Evolutionary conservation across 2,113 vertebrate genomes (phyloP).

Genomic region (Alligator mississippiensis): DNA sequence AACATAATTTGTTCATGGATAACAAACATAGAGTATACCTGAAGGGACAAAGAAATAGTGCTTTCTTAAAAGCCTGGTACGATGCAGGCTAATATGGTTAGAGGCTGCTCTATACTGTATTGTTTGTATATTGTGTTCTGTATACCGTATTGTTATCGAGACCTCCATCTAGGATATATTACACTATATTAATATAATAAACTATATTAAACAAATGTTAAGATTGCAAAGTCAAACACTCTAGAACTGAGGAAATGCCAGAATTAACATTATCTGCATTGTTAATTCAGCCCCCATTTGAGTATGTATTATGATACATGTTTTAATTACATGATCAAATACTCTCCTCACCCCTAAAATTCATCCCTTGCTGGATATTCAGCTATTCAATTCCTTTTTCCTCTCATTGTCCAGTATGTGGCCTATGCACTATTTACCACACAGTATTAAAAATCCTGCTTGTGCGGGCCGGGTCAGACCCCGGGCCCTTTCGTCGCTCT

Average conservation of each 20-base stretch:
- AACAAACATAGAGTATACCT: too few species aligned
- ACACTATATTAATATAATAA: not conserved
- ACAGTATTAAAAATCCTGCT: not conserved
- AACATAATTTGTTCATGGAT: not conserved
- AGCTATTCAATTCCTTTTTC: not conserved
- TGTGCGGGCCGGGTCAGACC: too few species aligned
- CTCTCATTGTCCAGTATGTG: not conserved
- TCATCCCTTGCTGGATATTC: not conserved
- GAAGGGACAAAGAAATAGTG: too few species aligned
- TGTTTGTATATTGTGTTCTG: not conserved
- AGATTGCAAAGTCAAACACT: not conserved
- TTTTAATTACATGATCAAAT: not conserved
- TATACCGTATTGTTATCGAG: not conserved
- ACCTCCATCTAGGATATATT: too few species aligned
- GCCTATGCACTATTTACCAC: not conserved
- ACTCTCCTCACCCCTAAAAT: not conserved
- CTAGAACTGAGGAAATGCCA: not conserved
- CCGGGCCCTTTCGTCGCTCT: too few species aligned
- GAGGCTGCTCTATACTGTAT: not conserved
- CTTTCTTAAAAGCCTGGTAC: not conserved
- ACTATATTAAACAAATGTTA: not conserved
- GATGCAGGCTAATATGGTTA: conserved; percentile 12
- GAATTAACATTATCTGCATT: not conserved
- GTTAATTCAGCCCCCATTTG: not conserved
- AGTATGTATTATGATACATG: not conserved